Conservation (phyloP, 2,113 vertebrate genomes). For the Rhinoptilus africanus region DNA sequence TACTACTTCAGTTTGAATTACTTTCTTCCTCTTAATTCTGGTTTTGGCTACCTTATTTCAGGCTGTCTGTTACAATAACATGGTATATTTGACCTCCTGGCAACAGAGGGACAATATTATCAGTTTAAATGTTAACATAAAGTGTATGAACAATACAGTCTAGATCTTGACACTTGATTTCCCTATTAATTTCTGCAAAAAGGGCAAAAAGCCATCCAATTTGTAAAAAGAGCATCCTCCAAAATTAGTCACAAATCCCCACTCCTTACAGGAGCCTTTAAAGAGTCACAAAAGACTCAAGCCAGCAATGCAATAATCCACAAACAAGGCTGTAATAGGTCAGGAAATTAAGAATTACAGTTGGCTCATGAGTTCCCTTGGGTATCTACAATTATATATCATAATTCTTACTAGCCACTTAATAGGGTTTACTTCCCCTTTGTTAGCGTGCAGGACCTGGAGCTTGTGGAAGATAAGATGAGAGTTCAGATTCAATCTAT, state of each 20-base stretch:
- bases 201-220: not conserved
- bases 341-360: constrained; percentile 14
- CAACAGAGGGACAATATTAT: not conserved
- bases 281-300: not conserved
- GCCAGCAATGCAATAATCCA: not conserved
- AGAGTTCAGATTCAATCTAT: not conserved
- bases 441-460: not conserved
- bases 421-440: not conserved
- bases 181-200: not conserved
- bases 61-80: not conserved
- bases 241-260: not conserved
- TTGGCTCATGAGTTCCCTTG: not conserved
- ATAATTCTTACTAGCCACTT: not conserved
- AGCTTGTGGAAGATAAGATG: not conserved
- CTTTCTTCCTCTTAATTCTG: not conserved
- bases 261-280: not conserved
- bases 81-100: not conserved
- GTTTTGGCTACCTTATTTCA: not conserved
- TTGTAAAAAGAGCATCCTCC: not conserved
- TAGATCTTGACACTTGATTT: not conserved
- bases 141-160: not conserved
- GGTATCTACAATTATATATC: not conserved
- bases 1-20: not conserved
- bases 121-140: not conserved
- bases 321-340: not conserved